These are phyloP conservation scores for Drosophila rellima DNA, from an alignment of 2,888 invertebrate species.

Conservation along the genomic window DNA sequence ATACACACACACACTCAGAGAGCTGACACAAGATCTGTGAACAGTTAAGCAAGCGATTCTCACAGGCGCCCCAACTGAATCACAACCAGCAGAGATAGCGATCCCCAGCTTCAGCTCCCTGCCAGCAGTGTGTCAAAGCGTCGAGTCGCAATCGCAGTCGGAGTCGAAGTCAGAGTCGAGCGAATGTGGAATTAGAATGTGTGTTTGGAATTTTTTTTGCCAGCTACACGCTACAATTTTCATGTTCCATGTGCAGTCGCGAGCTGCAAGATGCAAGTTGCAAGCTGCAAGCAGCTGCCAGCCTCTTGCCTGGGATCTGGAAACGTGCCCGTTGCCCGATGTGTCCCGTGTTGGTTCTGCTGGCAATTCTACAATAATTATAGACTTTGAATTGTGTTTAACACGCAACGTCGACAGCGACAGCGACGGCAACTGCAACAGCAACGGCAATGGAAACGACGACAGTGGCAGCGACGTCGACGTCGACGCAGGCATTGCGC, in stretches of 20 bases:
- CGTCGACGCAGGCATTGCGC: conserved; percentile 60
- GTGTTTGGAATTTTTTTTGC: conserved; percentile 73
- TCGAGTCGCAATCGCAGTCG: conserved; percentile 23
- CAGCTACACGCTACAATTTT: conserved; percentile 76
- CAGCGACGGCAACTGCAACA: conserved; percentile 25
- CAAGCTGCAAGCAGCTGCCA: conserved; percentile 52
- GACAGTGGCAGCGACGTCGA: conserved; percentile 40
- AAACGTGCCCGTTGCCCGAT: conserved; percentile 51
- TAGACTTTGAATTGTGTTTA: conserved; percentile 85
- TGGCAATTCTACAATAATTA: conserved; percentile 84
- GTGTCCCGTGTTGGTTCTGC: conserved; percentile 71
- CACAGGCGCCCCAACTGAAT: conserved; percentile 65
- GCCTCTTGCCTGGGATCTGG: conserved; percentile 54
- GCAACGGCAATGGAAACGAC: conserved; percentile 27
- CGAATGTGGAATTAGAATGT: conserved; percentile 83
- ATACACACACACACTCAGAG: conserved; percentile 18
- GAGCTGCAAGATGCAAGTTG: conserved; percentile 24
- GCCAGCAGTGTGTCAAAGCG: conserved; percentile 32
- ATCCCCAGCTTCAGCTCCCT: conserved; percentile 42
- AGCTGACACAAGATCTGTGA: conserved; percentile 57
- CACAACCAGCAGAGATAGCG: conserved; percentile 54
- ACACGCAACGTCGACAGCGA: conserved; percentile 82
- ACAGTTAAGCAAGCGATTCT: conserved; percentile 69
- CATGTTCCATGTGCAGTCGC: conserved; percentile 74
- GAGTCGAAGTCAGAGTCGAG: conserved; percentile 21